Percentiles rank a stretch among this genome's conserved stretches.
Evolutionary conservation across 1,140 invertebrate genomes (phyloP).

Genomic region (Chionoecetes opilio): DNA sequence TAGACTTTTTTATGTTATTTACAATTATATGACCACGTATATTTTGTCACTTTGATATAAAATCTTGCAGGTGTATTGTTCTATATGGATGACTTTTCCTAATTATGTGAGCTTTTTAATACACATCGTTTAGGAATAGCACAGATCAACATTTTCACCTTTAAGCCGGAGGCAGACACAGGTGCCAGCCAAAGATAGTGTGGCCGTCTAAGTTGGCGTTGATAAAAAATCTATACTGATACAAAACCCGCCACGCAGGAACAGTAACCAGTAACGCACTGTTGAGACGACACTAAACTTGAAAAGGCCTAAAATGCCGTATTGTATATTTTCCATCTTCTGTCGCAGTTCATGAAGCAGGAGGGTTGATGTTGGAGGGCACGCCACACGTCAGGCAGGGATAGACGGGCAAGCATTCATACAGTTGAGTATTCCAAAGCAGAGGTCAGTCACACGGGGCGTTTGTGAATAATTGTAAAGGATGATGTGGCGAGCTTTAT

Average conservation of each 20-base stretch:
- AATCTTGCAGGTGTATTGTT: no score
- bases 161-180: neutral
- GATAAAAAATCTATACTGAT: neutral
- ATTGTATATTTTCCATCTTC: neutral
- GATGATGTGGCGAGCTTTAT: neutral
- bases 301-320: neutral
- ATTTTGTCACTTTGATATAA: no score
- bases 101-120: no score
- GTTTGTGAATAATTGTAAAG: conserved; percentile 17
- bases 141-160: neutral
- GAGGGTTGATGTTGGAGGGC: neutral
- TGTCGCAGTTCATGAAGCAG: neutral
- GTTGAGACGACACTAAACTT: neutral
- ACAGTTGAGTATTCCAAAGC: neutral
- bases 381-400: neutral
- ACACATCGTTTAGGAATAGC: no score
- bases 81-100: no score
- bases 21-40: no score
- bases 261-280: neutral
- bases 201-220: neutral
- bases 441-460: neutral
- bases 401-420: neutral
- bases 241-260: neutral
- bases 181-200: neutral
- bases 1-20: no score